Evolutionary conservation across 2,888 invertebrate species (phyloP).

Genomic region (Orthosia cruda): DNA sequence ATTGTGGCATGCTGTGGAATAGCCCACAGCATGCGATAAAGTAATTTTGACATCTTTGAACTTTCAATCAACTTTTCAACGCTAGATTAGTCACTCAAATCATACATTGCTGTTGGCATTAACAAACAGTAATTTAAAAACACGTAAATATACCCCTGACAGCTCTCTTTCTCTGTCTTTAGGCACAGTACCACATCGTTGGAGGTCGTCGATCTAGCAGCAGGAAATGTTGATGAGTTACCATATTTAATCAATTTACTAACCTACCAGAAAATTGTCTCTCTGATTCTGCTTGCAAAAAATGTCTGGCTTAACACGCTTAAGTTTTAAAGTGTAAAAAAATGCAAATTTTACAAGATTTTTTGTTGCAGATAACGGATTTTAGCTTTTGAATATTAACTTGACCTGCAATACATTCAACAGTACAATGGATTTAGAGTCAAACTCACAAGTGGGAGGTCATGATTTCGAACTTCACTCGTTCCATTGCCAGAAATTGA

Average conservation of each 20-base stretch:
- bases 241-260: conserved; percentile 51
- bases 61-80: neutral
- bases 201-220: conserved; percentile 49
- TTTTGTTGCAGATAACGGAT: neutral
- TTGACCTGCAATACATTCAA: neutral
- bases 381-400: neutral
- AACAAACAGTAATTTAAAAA: conserved; percentile 4
- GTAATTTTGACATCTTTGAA: neutral
- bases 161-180: conserved; percentile 11
- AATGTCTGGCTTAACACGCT: conserved; percentile 21
- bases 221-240: conserved; percentile 33
- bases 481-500: neutral
- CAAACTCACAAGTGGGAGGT: neutral
- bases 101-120: no score
- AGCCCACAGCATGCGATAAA: no score
- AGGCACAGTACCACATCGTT: neutral
- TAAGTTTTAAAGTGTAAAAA: conserved; percentile 7
- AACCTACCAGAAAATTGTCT: conserved; percentile 57
- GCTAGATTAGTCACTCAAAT: neutral
- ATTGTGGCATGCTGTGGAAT: no score
- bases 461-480: neutral
- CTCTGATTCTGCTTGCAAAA: conserved; percentile 30
- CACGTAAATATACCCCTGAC: neutral
- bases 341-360: neutral
- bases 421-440: neutral